Base-by-base conservation (phyloP, 2,888 invertebrate species). In the Luperina testacea region DNA sequence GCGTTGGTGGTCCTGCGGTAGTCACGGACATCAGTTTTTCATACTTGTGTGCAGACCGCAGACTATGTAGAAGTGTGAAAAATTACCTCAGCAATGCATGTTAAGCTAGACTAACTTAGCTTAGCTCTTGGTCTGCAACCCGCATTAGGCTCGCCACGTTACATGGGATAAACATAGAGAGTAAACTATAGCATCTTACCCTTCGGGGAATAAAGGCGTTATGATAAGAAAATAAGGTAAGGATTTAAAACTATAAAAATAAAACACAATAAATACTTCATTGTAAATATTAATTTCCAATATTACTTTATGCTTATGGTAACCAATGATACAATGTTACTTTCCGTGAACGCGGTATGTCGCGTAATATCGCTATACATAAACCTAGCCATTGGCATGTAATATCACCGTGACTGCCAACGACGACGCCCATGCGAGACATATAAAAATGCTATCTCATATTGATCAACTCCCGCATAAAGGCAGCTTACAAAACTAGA, bases 281-380 rank as follows among this genome's bases (percentile, higher is more conserved):
- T 94, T 96, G 96, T 97, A 97, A 96, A 97, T 97, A 97, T 97
- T 90, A 96, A 97, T 96, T 97, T 96, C 95, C 96, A 96, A 96
- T 96, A 96, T 95, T 95, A 95, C 95, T 93, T 89, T 94, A 94
- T 94, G 95, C 94, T 96, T 96, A 96, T 96, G 97, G 97, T 97
- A 97, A 97, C 97, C 96, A 96, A 96, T 96, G 95, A 96, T 96
- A 96, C 96, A 96, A 94, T 95, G 93, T 94, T 93, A 94, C 94
- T 93, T 83, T 81, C 80, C 72, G 75, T 82, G 90, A 91, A 91
- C 91, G 91, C 91, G 89, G 93, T 92, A 92, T 90, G 93, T 92
- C 92, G 93, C 94, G 92, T 92, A 93, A 93, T 94, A 94, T 93
- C 92, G 92, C 84, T 91, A 90, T 90, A 85, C 91, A 90, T 92